phyloP scores from a whole-genome alignment of 2,797 vertebrate species.

The Bothrops alternatus region DNA sequence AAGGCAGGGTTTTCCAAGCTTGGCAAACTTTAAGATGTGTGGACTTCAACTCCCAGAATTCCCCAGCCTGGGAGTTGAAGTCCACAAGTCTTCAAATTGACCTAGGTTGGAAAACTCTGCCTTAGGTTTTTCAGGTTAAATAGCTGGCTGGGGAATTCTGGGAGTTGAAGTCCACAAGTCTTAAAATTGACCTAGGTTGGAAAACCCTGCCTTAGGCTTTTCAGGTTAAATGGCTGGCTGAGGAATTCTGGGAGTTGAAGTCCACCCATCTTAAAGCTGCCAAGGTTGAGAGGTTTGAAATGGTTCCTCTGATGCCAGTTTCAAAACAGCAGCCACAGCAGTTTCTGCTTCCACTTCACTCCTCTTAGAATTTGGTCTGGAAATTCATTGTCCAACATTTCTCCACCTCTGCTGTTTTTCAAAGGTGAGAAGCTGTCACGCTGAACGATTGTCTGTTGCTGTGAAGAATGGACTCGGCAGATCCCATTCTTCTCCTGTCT shows the following conservation, averaged over 20 bases:
- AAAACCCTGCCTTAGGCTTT: no score
- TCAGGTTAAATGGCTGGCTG: no score
- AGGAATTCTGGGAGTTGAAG: not conserved
- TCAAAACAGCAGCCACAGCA: not conserved
- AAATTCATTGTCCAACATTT: not conserved
- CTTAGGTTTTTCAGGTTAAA: no score
- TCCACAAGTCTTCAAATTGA: no score
- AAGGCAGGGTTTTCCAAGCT: not conserved
- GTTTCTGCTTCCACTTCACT: not conserved
- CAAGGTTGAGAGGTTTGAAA: not conserved
- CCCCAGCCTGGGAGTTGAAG: no score
- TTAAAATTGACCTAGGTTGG: no score
- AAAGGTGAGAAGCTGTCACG: not conserved
- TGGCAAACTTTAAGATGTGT: not conserved
- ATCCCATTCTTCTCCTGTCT: fast-evolving
- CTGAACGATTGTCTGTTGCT: not conserved
- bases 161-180: no score
- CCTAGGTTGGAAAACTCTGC: no score
- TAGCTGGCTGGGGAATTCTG: no score
- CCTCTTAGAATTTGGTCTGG: not conserved
- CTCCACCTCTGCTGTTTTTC: not conserved
- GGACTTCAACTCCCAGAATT: not conserved
- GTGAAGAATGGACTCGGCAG: not conserved
- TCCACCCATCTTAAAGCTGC: not conserved
- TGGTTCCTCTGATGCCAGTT: not conserved